These are phyloP conservation scores for Turdus rufiventris DNA, from an alignment of 2,113 vertebrate genomes.

Conservation along the genomic window DNA sequence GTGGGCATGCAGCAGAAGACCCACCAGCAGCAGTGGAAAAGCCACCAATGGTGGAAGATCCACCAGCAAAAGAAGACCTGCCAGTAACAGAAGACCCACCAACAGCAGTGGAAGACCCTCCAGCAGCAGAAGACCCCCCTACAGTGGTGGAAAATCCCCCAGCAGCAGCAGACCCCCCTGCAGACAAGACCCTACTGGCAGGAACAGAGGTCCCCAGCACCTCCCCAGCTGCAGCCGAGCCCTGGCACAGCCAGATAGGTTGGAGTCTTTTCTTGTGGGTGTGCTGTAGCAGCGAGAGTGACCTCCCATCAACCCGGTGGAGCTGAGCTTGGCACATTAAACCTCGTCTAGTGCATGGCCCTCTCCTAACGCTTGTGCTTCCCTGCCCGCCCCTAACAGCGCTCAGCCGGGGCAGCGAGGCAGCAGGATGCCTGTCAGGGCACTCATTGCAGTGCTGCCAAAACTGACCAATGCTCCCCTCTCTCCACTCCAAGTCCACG, in stretches of 20 bases:
- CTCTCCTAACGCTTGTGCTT: constrained; percentile 51
- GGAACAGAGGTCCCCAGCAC: not conserved
- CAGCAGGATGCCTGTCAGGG: not conserved
- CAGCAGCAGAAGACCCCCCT: not conserved
- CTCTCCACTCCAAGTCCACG: not conserved
- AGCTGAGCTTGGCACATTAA: constrained; percentile 57
- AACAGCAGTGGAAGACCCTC: not conserved
- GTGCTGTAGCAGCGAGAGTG: not conserved
- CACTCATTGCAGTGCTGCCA: accelerated
- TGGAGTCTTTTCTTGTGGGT: constrained; percentile 30
- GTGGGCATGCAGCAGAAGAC: not conserved
- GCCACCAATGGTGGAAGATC: not conserved
- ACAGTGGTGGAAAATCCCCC: not conserved
- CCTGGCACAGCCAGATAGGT: not conserved
- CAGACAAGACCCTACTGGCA: not conserved
- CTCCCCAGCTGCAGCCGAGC: accelerated
- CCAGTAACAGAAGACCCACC: not conserved
- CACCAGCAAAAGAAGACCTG: not conserved
- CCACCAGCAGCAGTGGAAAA: not conserved
- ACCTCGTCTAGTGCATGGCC: constrained; percentile 30
- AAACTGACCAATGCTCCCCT: not conserved
- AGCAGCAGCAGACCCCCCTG: not conserved
- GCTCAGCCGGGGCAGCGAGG: not conserved
- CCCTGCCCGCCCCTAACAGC: not conserved
- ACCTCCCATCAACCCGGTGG: not conserved